phyloP scores from a whole-genome alignment of 2,113 vertebrate genomes.

The Saccopteryx bilineata region DNA sequence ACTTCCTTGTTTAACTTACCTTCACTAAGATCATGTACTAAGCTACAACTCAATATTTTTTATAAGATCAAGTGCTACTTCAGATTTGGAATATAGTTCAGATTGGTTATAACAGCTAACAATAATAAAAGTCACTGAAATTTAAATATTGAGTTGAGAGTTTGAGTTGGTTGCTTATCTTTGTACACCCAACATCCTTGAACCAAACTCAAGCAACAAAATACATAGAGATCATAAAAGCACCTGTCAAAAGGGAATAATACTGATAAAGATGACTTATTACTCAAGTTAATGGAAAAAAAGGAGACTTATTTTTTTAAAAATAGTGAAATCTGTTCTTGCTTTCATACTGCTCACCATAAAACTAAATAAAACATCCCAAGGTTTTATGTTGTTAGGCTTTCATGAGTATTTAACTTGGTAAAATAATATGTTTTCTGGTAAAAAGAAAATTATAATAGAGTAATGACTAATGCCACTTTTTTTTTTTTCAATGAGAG shows the following conservation, averaged over 20 bases:
- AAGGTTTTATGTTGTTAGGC: not conserved
- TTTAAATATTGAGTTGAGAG: constrained; percentile 23
- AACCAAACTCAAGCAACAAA: constrained; percentile 20
- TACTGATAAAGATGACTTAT: not conserved
- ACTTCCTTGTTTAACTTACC: not conserved
- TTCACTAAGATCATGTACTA: not conserved
- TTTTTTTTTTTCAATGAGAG: too few relatives aligned
- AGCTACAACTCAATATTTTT: not conserved
- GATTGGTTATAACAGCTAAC: not conserved
- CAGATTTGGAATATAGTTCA: not conserved
- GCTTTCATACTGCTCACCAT: not conserved
- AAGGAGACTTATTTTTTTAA: not conserved
- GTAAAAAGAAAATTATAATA: not conserved
- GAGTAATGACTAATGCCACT: not conserved
- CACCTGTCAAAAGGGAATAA: not conserved
- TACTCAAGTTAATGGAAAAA: constrained; percentile 35
- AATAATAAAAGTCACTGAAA: not conserved
- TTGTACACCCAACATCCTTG: not conserved
- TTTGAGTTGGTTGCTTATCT: not conserved
- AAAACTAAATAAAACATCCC: constrained; percentile 44
- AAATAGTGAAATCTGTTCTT: constrained; percentile 17
- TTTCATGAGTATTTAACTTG: constrained; percentile 16
- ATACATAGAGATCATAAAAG: not conserved
- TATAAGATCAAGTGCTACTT: not conserved
- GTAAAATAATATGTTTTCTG: constrained; percentile 22